Base-by-base conservation (phyloP, 2,797 vertebrate genomes). In the Enteromius afrohamiltoni region DNA sequence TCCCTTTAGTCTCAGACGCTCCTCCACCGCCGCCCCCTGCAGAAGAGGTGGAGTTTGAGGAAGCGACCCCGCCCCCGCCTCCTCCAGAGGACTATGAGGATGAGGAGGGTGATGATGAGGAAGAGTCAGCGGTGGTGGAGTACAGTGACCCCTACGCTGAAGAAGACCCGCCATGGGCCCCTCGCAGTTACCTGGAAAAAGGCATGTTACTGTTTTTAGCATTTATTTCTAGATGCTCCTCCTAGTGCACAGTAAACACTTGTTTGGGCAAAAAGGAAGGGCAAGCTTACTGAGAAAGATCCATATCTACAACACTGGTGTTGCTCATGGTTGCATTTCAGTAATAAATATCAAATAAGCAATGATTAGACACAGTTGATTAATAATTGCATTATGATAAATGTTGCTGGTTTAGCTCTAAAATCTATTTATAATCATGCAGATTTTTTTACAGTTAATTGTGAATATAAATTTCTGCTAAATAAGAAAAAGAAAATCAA, bases 61-160 rank as follows among this genome's bases (percentile, higher is more conserved):
- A 98, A 68, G 95, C 96, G 0, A 95, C 97, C 0, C 97, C 97
- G 0, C 97, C 97, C 0, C 97, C 98, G 0, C 97, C 97, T 0
- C 97, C 97, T 8, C 96, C 96, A 0, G 97, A 98, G 88, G 96
- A 98, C 88, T 97, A 98, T 11, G 98, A 98, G 79, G 97, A 98
- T 26, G 98, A 97, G 70, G 96, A 96, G 77, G 89, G 93, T 0
- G 88, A 90, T 0, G 96, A 97, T 73, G 97, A 98, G n/a, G 98
- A 99, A 58, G 98, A 99, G 90, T 98, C 98, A 3, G 97, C 98
- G 0, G 97, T 99, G 92, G 98, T 99, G 87, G 98, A 99, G 91
- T 99, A 99, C 92, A 99, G 97, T 0, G 98, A 99, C 89, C 98
- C 98, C 0, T 99, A 99, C 3, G 98, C 98, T 0, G 98, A 99